phyloP scores from a whole-genome alignment of 2,797 vertebrate species.

The Paedocypris micromegethes region DNA sequence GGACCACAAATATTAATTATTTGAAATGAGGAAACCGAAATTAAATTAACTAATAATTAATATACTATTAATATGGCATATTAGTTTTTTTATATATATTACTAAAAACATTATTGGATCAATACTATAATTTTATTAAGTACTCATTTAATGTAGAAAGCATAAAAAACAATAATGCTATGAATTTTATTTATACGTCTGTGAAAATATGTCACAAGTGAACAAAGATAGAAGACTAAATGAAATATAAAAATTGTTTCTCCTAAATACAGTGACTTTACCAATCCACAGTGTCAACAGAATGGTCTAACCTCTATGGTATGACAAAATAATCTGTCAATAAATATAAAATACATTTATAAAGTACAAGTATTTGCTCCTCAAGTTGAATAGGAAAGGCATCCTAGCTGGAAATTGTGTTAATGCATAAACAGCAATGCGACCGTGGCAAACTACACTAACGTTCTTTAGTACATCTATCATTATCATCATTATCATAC shows the following conservation, averaged over 20 bases:
- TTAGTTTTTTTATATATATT: no score
- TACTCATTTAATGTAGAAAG: not conserved
- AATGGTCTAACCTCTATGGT: constrained; percentile 51
- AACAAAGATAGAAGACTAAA: constrained; percentile 57
- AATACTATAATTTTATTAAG: no score
- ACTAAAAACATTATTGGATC: no score
- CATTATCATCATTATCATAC: constrained; percentile 10
- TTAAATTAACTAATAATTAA: no score
- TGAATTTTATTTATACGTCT: constrained; percentile 51
- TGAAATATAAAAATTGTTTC: constrained; percentile 54
- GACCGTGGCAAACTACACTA: constrained; percentile 9
- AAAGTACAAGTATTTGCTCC: constrained; percentile 39
- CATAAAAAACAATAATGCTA: not conserved
- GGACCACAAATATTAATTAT: no score
- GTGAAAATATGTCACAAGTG: constrained; percentile 53
- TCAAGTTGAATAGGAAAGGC: constrained; percentile 49
- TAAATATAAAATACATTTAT: constrained; percentile 59
- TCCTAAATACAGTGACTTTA: constrained; percentile 52
- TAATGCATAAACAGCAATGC: no score
- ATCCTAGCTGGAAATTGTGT: constrained; percentile 18
- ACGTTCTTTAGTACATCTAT: constrained; percentile 29
- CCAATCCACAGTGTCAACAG: constrained; percentile 53
- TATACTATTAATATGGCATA: no score
- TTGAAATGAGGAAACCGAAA: no score
- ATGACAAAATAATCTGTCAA: constrained; percentile 55